Percentiles rank a stretch among this genome's conserved stretches.
Conservation (phyloP, 2,888 invertebrate genomes). For the Crossocerus cetratus region DNA sequence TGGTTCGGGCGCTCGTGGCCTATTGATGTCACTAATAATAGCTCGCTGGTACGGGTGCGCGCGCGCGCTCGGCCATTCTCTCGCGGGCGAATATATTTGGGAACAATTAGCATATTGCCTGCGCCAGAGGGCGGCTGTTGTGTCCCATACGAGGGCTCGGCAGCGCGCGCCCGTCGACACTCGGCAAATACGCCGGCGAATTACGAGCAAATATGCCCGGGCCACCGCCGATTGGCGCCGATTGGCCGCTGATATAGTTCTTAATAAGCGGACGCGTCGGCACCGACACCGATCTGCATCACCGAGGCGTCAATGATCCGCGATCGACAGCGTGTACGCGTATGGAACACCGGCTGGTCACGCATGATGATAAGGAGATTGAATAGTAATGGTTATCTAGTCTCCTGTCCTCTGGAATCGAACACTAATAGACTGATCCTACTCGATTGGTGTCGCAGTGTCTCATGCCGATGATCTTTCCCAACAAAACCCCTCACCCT, state of each 20-base stretch:
- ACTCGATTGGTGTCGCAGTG: too few species aligned
- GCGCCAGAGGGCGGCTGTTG: too few species aligned
- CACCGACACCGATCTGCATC: conserved; percentile 7
- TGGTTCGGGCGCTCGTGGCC: not conserved
- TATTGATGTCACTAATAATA: conserved; percentile 7
- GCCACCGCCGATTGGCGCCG: conserved; percentile 22
- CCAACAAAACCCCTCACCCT: too few species aligned
- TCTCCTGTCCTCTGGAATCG: too few species aligned
- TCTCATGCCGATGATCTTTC: too few species aligned
- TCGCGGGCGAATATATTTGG: conserved; percentile 1
- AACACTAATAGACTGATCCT: too few species aligned
- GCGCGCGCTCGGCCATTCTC: not conserved
- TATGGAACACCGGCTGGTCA: too few species aligned
- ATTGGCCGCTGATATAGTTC: conserved; percentile 18
- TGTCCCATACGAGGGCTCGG: not conserved
- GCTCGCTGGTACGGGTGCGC: too few species aligned
- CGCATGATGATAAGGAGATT: too few species aligned
- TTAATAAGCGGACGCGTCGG: conserved; percentile 30
- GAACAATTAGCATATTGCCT: conserved; percentile 16
- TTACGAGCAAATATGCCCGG: conserved; percentile 23
- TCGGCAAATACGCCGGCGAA: not conserved
- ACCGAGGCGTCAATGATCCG: too few species aligned
- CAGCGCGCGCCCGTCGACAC: not conserved
- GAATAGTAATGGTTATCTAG: too few species aligned
- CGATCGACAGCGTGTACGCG: too few species aligned